These are phyloP conservation scores for Cataglyphis hispanica DNA, from an alignment of 1,140 invertebrate genomes.

Conservation along the genomic window DNA sequence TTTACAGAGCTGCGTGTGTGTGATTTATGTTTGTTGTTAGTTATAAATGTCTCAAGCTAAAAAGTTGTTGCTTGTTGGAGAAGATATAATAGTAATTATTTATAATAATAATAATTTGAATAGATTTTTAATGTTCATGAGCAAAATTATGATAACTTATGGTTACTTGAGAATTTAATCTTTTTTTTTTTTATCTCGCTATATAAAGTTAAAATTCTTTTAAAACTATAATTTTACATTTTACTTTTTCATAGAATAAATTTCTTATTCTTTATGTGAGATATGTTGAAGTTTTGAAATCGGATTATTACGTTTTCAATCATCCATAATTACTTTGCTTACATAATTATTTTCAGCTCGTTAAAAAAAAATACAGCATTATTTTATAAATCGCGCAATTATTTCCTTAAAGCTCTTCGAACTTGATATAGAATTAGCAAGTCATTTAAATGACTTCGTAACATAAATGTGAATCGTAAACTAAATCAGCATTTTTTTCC, in stretches of 20 bases:
- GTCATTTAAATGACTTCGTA: constrained; percentile 27
- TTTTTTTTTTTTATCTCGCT: no score
- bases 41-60: constrained; percentile 2
- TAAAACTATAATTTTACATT: no score
- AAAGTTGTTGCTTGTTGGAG: background rate
- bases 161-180: no score
- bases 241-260: no score
- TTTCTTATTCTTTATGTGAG: background rate
- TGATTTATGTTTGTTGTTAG: background rate
- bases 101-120: background rate
- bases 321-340: background rate
- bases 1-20: background rate
- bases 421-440: background rate
- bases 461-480: constrained; percentile 1
- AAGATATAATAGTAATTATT: no score
- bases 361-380: background rate
- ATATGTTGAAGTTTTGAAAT: background rate
- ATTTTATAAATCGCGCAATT: background rate
- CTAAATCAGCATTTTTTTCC: constrained; percentile 13
- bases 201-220: no score
- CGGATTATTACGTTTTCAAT: background rate
- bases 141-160: background rate
- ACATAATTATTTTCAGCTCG: background rate
- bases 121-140: background rate
- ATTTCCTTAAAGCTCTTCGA: constrained; percentile 17